A percentile compares a stretch with the other conserved stretches of the same genome.
phyloP scores from a whole-genome alignment of 2,797 vertebrate species.

The Megalops cyprinoides region DNA sequence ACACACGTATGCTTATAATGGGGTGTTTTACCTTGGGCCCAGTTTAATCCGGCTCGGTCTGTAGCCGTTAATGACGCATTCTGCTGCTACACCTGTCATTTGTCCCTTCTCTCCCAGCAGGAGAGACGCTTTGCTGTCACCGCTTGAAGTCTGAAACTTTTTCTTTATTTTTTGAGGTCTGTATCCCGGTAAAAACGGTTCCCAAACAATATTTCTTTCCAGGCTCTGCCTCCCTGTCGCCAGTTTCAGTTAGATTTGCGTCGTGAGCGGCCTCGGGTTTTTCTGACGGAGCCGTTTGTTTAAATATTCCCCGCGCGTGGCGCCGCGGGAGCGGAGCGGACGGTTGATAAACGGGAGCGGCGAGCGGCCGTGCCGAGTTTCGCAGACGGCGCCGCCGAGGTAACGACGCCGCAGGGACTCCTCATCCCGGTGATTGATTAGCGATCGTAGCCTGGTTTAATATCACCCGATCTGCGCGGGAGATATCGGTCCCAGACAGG shows the following conservation, averaged over 20 bases:
- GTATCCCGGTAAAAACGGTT: not conserved
- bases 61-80: not conserved
- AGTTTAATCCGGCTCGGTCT: no score
- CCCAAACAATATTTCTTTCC: not conserved
- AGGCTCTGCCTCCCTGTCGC: not conserved
- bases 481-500: conserved; percentile 14
- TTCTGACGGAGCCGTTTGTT: not conserved
- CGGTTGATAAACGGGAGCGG: conserved; percentile 51
- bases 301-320: conserved; percentile 36
- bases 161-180: not conserved
- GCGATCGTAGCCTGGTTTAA: conserved; percentile 23
- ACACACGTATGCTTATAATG: no score
- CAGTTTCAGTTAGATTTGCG: not conserved
- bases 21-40: not conserved
- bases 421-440: conserved; percentile 49
- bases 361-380: conserved; percentile 35
- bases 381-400: conserved; percentile 34
- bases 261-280: not conserved
- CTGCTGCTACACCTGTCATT: not conserved
- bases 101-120: not conserved
- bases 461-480: conserved; percentile 12
- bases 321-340: conserved; percentile 31
- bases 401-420: conserved; percentile 47
- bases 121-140: not conserved
- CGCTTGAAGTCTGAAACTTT: not conserved